Evolutionary conservation across 1,140 invertebrate genomes (phyloP), one percentile per base, ranked within the genome.

Genomic region (Cyphomyrmex costatus): DNA sequence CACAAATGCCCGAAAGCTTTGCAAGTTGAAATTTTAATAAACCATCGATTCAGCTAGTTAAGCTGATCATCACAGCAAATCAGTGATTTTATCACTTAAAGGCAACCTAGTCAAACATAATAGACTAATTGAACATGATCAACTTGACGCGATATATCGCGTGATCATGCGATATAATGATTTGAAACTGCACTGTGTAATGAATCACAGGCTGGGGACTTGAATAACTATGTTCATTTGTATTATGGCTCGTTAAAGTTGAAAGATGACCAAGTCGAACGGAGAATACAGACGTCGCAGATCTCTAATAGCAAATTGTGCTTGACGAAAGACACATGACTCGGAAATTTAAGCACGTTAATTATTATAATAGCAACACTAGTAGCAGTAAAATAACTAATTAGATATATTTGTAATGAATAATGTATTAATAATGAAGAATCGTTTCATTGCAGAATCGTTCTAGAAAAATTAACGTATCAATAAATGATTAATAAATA

Each of bases 181-280:
- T 73, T 61, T 60, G 30, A 49, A 60, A 73, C 14, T 46, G 19
- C 36, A 10, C n/a, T n/a, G 8, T 24, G 21, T 36, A 30, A 60
- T 49, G 68, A 49, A 73, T 1, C 6, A 53, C n/a, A n/a, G 30
- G 21, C 60, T 19, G 56, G n/a, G 24, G 6, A n/a, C 46, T 60
- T 33, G 27, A 46, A 74, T 61, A 61, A 61, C 27, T n/a, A 24
- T 27, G 36, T 21, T 70, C 19, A 60, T 73, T 74, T 74, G 8
- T 46, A 83, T 83, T 49, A 49, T n/a, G 24, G 53, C 53, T 83
- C 24, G 36, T 73, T 83, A 61, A 46, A 60, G 14, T 74, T 83
- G 53, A 49, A 74, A 74, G 24, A 83, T 60, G 53, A 10, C 36
- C 79, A 46, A 46, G 66, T 77, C 4, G 16, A 16, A 42, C 16